Evolutionary conservation across 2,888 invertebrate genomes (phyloP).

Genomic region (Molorchus minor): DNA sequence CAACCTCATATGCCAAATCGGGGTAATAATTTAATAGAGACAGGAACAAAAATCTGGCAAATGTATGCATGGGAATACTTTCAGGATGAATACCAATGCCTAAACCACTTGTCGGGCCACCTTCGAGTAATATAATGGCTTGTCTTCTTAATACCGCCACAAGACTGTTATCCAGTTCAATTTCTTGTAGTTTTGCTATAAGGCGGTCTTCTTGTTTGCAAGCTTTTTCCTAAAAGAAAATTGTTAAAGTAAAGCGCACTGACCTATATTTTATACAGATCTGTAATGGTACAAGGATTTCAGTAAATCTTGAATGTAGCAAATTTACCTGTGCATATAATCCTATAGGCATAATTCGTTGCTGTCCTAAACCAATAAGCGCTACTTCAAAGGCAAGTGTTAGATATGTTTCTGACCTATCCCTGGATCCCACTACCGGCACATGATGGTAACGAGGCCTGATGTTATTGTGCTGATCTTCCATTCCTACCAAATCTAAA

Average conservation of each 20-base stretch:
- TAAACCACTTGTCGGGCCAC: slow-evolving; percentile 80
- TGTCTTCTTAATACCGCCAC: slow-evolving; percentile 74
- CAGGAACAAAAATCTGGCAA: slow-evolving; percentile 81
- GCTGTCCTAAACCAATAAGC: slow-evolving; percentile 80
- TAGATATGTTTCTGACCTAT: slow-evolving; percentile 78
- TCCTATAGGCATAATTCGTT: slow-evolving; percentile 80
- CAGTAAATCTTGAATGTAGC: too few relatives aligned
- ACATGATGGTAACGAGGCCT: slow-evolving; percentile 76
- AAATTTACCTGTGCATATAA: slow-evolving; percentile 75
- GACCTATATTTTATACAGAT: background rate
- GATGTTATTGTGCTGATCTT: slow-evolving; percentile 63
- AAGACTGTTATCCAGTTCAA: slow-evolving; percentile 78
- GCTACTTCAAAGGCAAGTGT: slow-evolving; percentile 82
- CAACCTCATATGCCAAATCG: slow-evolving; percentile 82
- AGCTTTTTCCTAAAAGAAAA: slow-evolving; percentile 67
- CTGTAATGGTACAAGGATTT: too few relatives aligned
- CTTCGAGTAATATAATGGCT: slow-evolving; percentile 75
- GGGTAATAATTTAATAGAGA: slow-evolving; percentile 78
- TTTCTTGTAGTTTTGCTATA: slow-evolving; percentile 77
- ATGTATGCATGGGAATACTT: slow-evolving; percentile 85
- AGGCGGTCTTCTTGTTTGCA: slow-evolving; percentile 81
- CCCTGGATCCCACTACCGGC: slow-evolving; percentile 76
- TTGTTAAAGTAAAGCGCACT: slow-evolving; percentile 10
- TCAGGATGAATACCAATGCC: slow-evolving; percentile 80
- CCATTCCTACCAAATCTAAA: slow-evolving; percentile 65